Percentiles rank a stretch among this genome's conserved stretches.
phyloP scores from a whole-genome alignment of 2,797 vertebrate genomes.

The Lepus townsendii region DNA sequence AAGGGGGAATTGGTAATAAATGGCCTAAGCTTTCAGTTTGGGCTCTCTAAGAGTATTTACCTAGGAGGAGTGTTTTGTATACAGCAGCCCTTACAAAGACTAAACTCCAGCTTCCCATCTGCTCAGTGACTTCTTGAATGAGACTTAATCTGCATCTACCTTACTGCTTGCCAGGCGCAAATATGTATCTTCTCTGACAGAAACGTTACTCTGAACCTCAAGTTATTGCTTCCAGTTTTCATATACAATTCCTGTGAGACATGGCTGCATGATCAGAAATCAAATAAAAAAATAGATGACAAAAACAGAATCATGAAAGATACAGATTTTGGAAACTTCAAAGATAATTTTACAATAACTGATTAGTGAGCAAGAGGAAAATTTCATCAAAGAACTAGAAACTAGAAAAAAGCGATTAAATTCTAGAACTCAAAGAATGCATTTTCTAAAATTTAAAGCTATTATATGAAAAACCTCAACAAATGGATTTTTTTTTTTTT shows the following conservation, averaged over 20 bases:
- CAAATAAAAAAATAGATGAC: constrained; percentile 2
- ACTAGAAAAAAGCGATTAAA: neutral
- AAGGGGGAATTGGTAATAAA: neutral
- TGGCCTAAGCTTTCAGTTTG: neutral
- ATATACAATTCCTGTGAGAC: neutral
- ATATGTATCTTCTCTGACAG: neutral
- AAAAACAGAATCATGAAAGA: neutral
- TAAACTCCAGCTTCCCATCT: neutral
- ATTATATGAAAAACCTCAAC: no score
- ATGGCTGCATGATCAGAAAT: neutral
- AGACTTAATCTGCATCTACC: neutral
- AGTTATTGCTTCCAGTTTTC: constrained; percentile 15
- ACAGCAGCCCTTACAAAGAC: neutral
- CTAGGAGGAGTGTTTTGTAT: neutral
- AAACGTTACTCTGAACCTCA: neutral
- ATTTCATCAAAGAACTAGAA: constrained; percentile 29
- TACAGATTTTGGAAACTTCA: constrained; percentile 1
- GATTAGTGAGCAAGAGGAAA: neutral
- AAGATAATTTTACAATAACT: constrained; percentile 23
- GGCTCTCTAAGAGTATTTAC: neutral
- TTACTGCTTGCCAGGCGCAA: neutral
- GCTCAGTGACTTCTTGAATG: neutral
- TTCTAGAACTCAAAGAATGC: constrained; percentile 8
- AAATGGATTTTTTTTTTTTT: no score
- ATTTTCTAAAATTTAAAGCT: constrained; percentile 21